These are phyloP conservation scores for Phalacrocorax pelagicus DNA, from an alignment of 2,113 vertebrate genomes.

Conservation along the genomic window DNA sequence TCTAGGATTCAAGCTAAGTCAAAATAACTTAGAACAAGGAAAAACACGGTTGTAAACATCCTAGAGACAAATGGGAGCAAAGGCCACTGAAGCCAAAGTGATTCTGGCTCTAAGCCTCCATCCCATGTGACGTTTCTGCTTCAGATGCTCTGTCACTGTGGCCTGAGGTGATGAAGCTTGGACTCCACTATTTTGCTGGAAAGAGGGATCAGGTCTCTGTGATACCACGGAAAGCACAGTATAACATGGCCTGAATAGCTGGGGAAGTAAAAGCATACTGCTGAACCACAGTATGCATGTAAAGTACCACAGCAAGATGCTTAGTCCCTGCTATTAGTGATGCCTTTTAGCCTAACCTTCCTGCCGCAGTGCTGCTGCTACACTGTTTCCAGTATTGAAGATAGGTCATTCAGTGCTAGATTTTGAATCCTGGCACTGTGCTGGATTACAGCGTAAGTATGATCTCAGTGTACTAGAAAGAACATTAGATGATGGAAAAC, in stretches of 20 bases:
- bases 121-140: neutral
- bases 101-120: neutral
- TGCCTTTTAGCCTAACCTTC: neutral
- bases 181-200: neutral
- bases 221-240: neutral
- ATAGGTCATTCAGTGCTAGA: neutral
- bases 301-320: rapidly evolving
- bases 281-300: neutral
- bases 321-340: rapidly evolving
- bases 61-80: neutral
- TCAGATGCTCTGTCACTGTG: neutral
- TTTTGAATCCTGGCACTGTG: neutral
- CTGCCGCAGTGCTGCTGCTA: neutral
- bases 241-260: neutral
- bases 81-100: neutral
- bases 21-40: neutral
- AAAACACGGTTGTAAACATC: neutral
- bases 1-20: neutral
- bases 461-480: neutral
- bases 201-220: neutral
- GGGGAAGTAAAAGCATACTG: neutral
- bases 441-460: neutral
- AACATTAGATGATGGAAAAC: neutral
- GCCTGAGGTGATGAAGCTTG: rapidly evolving
- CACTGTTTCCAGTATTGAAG: no score